Conservation (phyloP, 2,888 invertebrate species). For the Scaptomyza tumidula region DNA sequence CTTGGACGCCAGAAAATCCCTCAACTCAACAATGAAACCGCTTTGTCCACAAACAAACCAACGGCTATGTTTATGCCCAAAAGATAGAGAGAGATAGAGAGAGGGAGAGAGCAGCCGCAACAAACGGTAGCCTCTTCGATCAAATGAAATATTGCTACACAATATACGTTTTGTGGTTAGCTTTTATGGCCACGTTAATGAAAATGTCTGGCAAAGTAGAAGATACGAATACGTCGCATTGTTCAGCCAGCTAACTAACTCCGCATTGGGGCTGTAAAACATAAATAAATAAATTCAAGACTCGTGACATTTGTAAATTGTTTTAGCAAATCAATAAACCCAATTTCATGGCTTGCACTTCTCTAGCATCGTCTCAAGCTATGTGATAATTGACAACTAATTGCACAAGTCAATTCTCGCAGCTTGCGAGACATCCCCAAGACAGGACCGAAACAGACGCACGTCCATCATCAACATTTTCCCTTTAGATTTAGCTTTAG, state of each 20-base stretch:
- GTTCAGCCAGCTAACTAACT: slow-evolving; percentile 22
- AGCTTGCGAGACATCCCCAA: slow-evolving; percentile 40
- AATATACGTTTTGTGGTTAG: slow-evolving; percentile 59
- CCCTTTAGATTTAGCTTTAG: slow-evolving; percentile 3
- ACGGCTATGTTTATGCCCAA: slow-evolving; percentile 47
- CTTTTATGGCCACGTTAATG: slow-evolving; percentile 67
- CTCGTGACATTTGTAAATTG: slow-evolving; percentile 78
- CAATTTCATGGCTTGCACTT: slow-evolving; percentile 63
- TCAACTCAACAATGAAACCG: slow-evolving; percentile 46
- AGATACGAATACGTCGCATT: slow-evolving; percentile 41
- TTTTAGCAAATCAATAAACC: slow-evolving; percentile 77
- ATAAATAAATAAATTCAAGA: slow-evolving; percentile 75
- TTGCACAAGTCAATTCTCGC: slow-evolving; percentile 49
- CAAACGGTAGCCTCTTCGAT: slow-evolving; percentile 76
- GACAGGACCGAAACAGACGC: slow-evolving; percentile 44
- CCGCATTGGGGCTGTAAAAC: slow-evolving; percentile 67
- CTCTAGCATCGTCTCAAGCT: slow-evolving; percentile 20
- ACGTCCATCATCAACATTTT: slow-evolving; percentile 41
- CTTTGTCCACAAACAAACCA: slow-evolving; percentile 70
- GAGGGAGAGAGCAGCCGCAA: slow-evolving; percentile 34
- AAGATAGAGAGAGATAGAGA: not conserved
- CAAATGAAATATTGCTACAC: slow-evolving; percentile 80
- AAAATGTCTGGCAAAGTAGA: slow-evolving; percentile 46
- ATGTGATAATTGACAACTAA: slow-evolving; percentile 73
- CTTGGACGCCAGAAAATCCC: slow-evolving; percentile 12